Evolutionary conservation across 2,797 vertebrate species (phyloP).

Genomic region (Bovichtus diacanthus): DNA sequence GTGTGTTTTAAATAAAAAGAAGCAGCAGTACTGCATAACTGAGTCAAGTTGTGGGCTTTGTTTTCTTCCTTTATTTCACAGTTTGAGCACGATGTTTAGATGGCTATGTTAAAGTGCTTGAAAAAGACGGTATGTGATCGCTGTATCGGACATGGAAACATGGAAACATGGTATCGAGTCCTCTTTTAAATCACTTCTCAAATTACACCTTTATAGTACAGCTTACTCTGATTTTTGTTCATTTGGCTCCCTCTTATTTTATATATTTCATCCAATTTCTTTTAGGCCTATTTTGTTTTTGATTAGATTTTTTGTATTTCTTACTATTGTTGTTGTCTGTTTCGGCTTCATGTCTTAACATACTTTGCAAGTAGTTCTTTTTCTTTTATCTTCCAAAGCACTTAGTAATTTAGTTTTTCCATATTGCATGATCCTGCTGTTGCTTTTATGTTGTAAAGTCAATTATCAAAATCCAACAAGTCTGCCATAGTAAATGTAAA

Average conservation of each 20-base stretch:
- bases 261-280: background rate
- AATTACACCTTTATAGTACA: too few species aligned
- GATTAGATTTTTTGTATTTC: background rate
- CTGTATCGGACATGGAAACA: too few species aligned
- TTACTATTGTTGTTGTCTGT: too few species aligned
- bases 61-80: too few species aligned
- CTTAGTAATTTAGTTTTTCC: background rate
- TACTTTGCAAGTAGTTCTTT: background rate
- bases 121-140: too few species aligned
- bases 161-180: too few species aligned
- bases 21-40: too few species aligned
- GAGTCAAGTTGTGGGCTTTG: too few species aligned
- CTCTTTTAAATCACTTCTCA: background rate
- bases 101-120: too few species aligned
- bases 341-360: background rate
- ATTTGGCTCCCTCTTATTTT: background rate
- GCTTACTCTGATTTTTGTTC: background rate
- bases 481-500: slow-evolving; percentile 1
- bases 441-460: background rate
- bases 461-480: background rate
- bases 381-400: background rate
- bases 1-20: too few species aligned
- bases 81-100: too few species aligned
- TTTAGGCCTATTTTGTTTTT: background rate
- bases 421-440: background rate